These are phyloP conservation scores for Epinephelus lanceolatus DNA, from an alignment of 2,113 vertebrate genomes.

Conservation along the genomic window DNA sequence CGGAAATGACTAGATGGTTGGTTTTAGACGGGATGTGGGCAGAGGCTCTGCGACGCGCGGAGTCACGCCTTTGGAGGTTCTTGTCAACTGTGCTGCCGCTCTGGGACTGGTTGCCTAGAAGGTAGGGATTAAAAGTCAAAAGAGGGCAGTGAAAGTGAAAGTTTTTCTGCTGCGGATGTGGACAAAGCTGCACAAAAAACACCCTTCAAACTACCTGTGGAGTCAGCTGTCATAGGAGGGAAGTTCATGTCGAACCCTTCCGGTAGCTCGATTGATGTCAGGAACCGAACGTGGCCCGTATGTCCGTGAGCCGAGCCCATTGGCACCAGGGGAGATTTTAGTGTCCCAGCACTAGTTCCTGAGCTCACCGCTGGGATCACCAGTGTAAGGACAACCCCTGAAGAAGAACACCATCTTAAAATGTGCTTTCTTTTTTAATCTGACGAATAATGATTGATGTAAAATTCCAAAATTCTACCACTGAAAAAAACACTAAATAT, in stretches of 20 bases:
- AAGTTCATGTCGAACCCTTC: conserved; percentile 91
- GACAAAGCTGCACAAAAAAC: neutral
- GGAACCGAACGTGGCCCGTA: conserved; percentile 97
- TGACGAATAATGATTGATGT: neutral
- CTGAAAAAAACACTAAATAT: neutral
- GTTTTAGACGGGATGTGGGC: conserved; percentile 85
- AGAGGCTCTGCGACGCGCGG: conserved; percentile 82
- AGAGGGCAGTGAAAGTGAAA: neutral
- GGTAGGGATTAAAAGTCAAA: neutral
- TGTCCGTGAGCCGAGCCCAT: conserved; percentile 96
- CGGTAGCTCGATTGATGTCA: conserved; percentile 94
- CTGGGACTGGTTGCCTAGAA: conserved; percentile 73
- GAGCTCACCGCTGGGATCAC: conserved; percentile 84
- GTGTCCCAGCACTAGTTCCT: conserved; percentile 79
- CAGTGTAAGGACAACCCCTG: conserved; percentile 94
- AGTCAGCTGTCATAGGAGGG: conserved; percentile 79
- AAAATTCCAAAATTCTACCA: neutral
- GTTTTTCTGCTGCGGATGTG: neutral
- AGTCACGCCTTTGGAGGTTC: conserved; percentile 87
- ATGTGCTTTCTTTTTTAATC: neutral
- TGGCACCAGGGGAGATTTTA: conserved; percentile 85
- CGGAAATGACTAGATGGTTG: conserved; percentile 95
- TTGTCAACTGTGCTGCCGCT: conserved; percentile 80
- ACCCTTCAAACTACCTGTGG: conserved; percentile 59
- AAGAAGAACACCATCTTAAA: neutral